Evolutionary conservation across 92 coral and sea anemone genomes (phyloP).

Genomic region (Porites cylindrica): DNA sequence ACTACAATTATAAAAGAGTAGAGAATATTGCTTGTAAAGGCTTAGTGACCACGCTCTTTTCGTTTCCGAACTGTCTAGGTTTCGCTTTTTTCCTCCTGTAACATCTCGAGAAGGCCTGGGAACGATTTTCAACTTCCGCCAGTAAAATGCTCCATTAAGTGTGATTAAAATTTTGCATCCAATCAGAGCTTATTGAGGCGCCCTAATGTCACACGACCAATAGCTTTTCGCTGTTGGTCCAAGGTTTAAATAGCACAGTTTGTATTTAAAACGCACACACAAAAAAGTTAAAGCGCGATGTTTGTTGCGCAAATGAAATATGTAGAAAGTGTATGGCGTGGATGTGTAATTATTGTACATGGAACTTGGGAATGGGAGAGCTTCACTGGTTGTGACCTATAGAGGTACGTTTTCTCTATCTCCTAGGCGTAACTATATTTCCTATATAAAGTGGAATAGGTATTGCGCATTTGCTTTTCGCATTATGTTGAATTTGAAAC

Average conservation of each 20-base stretch:
- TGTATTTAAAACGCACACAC: background rate
- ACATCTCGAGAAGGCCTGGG: background rate
- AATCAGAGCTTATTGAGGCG: background rate
- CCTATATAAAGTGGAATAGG: background rate
- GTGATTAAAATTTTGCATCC: background rate
- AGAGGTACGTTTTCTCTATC: conserved; percentile 8
- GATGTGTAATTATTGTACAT: background rate
- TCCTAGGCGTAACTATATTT: background rate
- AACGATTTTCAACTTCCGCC: background rate
- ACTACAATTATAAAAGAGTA: no score
- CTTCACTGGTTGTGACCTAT: background rate
- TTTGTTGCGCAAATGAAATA: conserved; percentile 5
- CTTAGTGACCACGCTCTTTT: background rate
- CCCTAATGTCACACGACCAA: background rate
- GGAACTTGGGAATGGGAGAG: background rate
- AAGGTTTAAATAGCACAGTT: background rate
- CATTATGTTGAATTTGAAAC: background rate
- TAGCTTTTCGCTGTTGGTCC: background rate
- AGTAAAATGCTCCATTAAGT: no score
- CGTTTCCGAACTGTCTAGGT: background rate
- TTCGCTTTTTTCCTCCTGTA: background rate
- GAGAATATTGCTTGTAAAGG: background rate
- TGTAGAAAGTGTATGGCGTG: background rate
- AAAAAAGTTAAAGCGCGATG: background rate
- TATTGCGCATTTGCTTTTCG: background rate